phyloP scores from a whole-genome alignment of 2,113 vertebrate genomes.

The Calcarius ornatus region DNA sequence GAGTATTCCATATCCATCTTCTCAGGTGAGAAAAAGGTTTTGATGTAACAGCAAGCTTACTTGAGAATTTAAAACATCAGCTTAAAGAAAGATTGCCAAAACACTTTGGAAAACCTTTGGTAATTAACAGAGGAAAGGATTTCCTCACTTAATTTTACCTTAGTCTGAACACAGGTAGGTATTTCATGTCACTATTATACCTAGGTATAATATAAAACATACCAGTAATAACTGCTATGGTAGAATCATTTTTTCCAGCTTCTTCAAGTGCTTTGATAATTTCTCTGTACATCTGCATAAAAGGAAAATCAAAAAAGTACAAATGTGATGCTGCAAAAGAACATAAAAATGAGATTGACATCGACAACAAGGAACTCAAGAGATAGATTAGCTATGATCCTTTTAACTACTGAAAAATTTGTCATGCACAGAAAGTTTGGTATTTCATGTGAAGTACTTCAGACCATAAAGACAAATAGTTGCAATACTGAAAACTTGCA shows the following conservation, averaged over 20 bases:
- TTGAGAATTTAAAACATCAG: not conserved
- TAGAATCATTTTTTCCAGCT: constrained; percentile 82
- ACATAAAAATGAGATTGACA: not conserved
- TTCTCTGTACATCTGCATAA: constrained; percentile 88
- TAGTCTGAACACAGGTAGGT: not conserved
- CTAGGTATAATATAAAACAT: not conserved
- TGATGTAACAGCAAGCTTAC: not conserved
- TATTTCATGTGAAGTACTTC: not conserved
- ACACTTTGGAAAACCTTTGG: not conserved
- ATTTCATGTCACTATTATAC: not conserved
- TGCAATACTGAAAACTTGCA: not conserved
- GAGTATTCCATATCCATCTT: not conserved
- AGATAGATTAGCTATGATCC: not conserved
- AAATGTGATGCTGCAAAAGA: not conserved
- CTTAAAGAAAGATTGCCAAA: not conserved
- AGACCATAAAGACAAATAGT: not conserved
- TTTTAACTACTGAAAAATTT: not conserved
- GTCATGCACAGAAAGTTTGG: not conserved
- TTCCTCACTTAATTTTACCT: not conserved
- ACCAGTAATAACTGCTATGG: constrained; percentile 90
- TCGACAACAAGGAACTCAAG: not conserved
- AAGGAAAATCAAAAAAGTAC: not conserved
- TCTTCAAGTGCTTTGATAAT: constrained; percentile 83
- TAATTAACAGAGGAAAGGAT: not conserved
- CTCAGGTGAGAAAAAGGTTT: not conserved